Evolutionary conservation across 64 coral and sea anemone genomes (phyloP).

Genomic region (Montipora foliosa): DNA sequence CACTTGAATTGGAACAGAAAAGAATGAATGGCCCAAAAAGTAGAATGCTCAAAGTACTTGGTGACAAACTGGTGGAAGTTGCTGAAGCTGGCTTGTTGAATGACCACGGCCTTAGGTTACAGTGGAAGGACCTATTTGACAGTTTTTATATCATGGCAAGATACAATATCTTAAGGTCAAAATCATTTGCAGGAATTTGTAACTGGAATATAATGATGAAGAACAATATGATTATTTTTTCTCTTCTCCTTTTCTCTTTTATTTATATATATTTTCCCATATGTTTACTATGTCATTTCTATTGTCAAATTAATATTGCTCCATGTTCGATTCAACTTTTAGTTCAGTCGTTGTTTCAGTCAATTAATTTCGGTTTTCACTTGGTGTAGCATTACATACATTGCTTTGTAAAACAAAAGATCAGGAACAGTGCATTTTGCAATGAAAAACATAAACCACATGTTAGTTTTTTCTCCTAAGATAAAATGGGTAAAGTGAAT

Average conservation of each 20-base stretch:
- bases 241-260: not conserved
- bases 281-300: not conserved
- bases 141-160: not conserved
- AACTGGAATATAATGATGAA: not conserved
- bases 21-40: constrained; percentile 5
- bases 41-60: constrained; percentile 11
- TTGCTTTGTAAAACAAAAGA: not conserved
- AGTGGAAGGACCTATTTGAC: not conserved
- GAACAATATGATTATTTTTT: not conserved
- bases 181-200: not conserved
- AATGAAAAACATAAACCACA: not conserved
- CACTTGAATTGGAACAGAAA: constrained; percentile 25
- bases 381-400: not conserved
- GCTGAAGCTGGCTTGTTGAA: not conserved
- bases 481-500: not conserved
- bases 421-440: not conserved
- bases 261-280: not conserved
- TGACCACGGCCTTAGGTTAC: not conserved
- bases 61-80: constrained; percentile 30
- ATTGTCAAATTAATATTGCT: not conserved
- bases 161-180: not conserved
- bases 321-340: not conserved
- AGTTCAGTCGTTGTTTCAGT: not conserved
- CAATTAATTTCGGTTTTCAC: not conserved
- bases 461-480: not conserved